Conservation (phyloP, 2,888 invertebrate species). For the Caenorhabditis zanzibari region DNA sequence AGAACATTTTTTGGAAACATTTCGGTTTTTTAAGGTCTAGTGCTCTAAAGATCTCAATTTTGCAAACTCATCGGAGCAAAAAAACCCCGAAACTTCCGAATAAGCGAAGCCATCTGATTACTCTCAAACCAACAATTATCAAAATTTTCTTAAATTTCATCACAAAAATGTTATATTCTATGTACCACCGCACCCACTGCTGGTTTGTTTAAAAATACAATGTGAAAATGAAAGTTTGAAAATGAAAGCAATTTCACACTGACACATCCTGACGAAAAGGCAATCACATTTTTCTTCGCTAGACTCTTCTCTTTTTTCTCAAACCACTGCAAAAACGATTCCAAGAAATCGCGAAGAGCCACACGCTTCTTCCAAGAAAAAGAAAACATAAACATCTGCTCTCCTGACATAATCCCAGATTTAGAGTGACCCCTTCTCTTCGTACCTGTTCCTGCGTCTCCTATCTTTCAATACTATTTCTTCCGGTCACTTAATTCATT, state of each 20-base stretch:
- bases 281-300: no score
- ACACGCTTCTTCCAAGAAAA: constrained; percentile 6
- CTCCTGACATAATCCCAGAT: not conserved
- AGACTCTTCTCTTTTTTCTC: not conserved
- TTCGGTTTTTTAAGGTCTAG: no score
- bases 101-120: no score
- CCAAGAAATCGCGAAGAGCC: constrained; percentile 6
- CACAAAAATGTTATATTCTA: no score
- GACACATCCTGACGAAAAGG: no score
- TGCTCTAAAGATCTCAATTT: no score
- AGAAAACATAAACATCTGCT: constrained; percentile 24
- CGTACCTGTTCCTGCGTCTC: constrained; percentile 15
- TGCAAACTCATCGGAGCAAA: no score
- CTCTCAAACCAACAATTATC: no score
- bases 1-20: no score
- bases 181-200: no score
- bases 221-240: not conserved
- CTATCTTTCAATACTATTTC: not conserved
- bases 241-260: not conserved
- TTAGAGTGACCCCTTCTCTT: not conserved
- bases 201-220: constrained; percentile 25
- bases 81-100: no score
- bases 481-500: constrained; percentile 11
- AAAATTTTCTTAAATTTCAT: no score
- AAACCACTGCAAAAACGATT: not conserved